phyloP scores from a whole-genome alignment of 2,113 vertebrate genomes.

The Acrocephalus arundinaceus region DNA sequence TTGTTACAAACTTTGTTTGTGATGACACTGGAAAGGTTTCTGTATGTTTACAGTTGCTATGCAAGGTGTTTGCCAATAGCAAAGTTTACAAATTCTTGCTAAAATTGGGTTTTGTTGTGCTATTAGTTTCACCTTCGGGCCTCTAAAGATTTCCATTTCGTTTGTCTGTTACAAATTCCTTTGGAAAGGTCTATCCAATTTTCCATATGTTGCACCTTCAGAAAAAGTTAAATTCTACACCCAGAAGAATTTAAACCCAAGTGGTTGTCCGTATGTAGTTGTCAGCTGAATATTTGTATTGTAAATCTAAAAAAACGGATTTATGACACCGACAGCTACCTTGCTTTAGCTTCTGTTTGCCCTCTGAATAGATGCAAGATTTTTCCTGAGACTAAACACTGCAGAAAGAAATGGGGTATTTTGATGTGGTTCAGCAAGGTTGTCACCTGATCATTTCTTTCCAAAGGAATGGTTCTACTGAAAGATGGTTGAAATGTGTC shows the following conservation, averaged over 20 bases:
- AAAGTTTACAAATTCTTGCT: neutral
- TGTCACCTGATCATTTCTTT: neutral
- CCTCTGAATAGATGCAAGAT: neutral
- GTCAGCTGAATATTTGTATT: neutral
- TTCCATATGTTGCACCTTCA: neutral
- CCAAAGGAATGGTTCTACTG: neutral
- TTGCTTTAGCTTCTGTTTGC: neutral
- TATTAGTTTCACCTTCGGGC: neutral
- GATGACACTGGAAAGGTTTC: neutral
- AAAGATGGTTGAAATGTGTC: neutral
- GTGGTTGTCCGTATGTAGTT: neutral
- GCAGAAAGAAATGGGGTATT: neutral
- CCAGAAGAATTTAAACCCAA: neutral
- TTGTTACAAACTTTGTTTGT: neutral
- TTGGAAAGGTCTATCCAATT: neutral
- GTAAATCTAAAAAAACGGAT: neutral
- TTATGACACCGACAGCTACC: neutral
- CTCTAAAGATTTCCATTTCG: neutral
- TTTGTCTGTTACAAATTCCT: neutral
- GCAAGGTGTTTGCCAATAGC: neutral
- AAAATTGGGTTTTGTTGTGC: neutral
- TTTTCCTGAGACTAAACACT: neutral
- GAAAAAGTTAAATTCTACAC: neutral
- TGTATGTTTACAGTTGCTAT: neutral
- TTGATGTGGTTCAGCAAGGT: neutral